Percentiles rank a stretch among this genome's conserved stretches.
phyloP scores from a whole-genome alignment of 1,140 invertebrate genomes.

The Drosophila paulistorum region DNA sequence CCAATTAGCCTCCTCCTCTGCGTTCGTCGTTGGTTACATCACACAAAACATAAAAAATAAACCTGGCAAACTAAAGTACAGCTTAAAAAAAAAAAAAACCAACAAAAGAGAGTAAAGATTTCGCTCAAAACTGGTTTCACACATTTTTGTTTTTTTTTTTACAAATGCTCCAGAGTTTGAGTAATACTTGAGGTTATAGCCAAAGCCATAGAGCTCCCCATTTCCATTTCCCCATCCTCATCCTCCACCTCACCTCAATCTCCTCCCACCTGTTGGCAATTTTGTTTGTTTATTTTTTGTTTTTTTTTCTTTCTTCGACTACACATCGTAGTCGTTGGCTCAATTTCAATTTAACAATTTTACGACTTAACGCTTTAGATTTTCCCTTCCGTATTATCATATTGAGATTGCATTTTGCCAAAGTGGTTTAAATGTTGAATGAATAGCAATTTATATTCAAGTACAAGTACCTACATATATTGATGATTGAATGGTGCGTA shows the following conservation, averaged over 20 bases:
- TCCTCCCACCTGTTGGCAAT: conserved; percentile 43
- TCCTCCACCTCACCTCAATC: no score
- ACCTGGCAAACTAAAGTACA: conserved; percentile 59
- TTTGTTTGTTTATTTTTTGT: conserved; percentile 30
- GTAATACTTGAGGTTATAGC: conserved; percentile 5
- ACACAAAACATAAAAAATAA: conserved; percentile 51
- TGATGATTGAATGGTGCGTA: conserved; percentile 19
- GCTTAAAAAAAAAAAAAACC: conserved; percentile 29
- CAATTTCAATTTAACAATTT: conserved; percentile 44
- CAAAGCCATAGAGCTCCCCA: not conserved
- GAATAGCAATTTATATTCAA: conserved; percentile 57
- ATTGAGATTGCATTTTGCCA: conserved; percentile 50
- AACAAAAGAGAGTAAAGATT: conserved; percentile 27
- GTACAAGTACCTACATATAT: conserved; percentile 29
- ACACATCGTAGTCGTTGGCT: conserved; percentile 24
- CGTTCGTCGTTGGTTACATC: conserved; percentile 57
- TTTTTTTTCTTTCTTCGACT: no score
- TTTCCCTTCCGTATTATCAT: conserved; percentile 66
- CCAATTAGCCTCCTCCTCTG: conserved; percentile 57
- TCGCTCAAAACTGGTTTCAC: conserved; percentile 54
- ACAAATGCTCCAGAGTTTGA: conserved; percentile 1
- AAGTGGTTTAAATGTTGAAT: conserved; percentile 43
- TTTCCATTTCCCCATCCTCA: conserved; percentile 37
- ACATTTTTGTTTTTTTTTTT: not conserved
- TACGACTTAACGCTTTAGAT: conserved; percentile 45